Conservation (phyloP, 1,140 invertebrate species). For the Aphis gossypii region DNA sequence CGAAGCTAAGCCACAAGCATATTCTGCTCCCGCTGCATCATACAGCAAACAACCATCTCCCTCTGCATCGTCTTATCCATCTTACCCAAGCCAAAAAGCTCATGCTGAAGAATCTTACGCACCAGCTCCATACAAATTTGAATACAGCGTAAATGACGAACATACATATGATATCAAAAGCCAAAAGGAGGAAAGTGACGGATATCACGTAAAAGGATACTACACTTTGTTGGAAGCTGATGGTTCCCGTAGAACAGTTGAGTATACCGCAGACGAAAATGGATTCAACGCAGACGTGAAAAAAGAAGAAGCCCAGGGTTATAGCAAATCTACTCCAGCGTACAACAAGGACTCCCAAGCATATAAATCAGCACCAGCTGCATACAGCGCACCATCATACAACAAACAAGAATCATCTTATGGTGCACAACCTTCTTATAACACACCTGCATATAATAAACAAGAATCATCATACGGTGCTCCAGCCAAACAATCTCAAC, state of each 20-base stretch:
- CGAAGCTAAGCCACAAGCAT: slow-evolving; percentile 55
- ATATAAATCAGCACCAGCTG: slow-evolving; percentile 32
- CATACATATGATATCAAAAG: slow-evolving; percentile 62
- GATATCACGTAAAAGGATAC: slow-evolving; percentile 62
- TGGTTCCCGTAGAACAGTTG: slow-evolving; percentile 68
- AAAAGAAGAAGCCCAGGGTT: slow-evolving; percentile 56
- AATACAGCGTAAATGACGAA: slow-evolving; percentile 62
- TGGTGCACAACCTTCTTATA: neutral
- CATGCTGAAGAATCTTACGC: slow-evolving; percentile 44
- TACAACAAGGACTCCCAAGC: neutral
- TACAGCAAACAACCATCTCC: neutral
- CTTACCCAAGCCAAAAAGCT: slow-evolving; percentile 49
- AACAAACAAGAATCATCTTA: neutral
- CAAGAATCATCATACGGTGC: neutral
- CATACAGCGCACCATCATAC: neutral
- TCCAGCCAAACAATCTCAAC: neutral
- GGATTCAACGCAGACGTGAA: slow-evolving; percentile 61
- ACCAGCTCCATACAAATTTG: slow-evolving; percentile 61
- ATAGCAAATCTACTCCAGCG: slow-evolving; percentile 63
- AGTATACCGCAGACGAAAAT: slow-evolving; percentile 65
- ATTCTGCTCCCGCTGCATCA: slow-evolving; percentile 33
- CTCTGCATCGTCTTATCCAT: neutral
- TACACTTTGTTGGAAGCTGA: slow-evolving; percentile 67
- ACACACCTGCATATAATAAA: neutral
- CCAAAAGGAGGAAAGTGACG: slow-evolving; percentile 62